Conservation (phyloP, 2,888 invertebrate genomes). For the Harpalus rubripes region DNA sequence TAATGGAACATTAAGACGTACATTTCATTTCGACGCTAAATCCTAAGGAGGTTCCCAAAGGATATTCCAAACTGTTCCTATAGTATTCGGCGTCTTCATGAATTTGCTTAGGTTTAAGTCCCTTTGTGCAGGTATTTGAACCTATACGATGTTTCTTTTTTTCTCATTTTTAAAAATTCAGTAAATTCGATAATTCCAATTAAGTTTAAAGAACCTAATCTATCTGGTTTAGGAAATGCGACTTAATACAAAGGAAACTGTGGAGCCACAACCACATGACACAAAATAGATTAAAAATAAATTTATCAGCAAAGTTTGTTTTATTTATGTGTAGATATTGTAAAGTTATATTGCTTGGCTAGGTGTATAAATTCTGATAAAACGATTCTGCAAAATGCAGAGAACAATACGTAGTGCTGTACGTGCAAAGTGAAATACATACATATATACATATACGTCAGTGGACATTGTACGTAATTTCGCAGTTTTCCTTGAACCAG, state of each 20-base stretch:
- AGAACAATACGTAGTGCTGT: conserved; percentile 33
- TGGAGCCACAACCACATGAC: conserved; percentile 44
- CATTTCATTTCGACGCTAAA: too few relatives aligned
- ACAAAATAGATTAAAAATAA: conserved; percentile 49
- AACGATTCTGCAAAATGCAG: conserved; percentile 23
- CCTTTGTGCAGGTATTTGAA: too few relatives aligned
- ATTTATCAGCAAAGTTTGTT: conserved; percentile 38
- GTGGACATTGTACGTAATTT: conserved; percentile 24
- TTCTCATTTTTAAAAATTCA: too few relatives aligned
- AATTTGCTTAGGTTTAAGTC: too few relatives aligned
- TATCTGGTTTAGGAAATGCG: conserved; percentile 38
- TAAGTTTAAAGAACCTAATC: too few relatives aligned
- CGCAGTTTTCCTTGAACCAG: conserved; percentile 51
- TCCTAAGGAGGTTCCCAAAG: too few relatives aligned
- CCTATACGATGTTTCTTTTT: too few relatives aligned
- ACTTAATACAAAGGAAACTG: conserved; percentile 34
- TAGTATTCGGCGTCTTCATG: too few relatives aligned
- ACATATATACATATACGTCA: conserved; percentile 28
- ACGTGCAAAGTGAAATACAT: conserved; percentile 11
- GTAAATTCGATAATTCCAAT: too few relatives aligned
- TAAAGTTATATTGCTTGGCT: conserved; percentile 50
- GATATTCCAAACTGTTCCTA: too few relatives aligned
- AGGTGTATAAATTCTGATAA: conserved; percentile 48
- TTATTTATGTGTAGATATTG: conserved; percentile 53
- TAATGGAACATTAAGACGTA: too few relatives aligned